These are phyloP conservation scores for Malacoraja senta DNA, from an alignment of 2,797 vertebrate genomes.

Conservation along the genomic window DNA sequence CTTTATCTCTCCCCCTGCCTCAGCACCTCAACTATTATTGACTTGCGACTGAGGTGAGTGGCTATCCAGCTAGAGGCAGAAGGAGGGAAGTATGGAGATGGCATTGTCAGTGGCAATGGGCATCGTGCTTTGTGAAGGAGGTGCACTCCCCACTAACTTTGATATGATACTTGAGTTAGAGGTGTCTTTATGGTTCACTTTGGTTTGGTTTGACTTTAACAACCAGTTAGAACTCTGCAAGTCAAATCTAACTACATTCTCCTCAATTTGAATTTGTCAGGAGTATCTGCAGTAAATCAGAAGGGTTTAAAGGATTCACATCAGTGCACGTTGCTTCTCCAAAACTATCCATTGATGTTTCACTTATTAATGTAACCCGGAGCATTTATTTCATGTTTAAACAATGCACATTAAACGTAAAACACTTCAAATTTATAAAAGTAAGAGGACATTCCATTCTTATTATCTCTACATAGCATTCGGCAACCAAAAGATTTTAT, in stretches of 20 bases:
- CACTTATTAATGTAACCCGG: not conserved
- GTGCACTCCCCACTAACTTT: not conserved
- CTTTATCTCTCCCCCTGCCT: not conserved
- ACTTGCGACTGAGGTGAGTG: not conserved
- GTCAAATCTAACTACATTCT: not conserved
- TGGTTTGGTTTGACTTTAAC: not conserved
- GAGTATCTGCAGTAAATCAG: not conserved
- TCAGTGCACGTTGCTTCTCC: not conserved
- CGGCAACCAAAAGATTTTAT: not conserved
- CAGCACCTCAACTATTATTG: not conserved
- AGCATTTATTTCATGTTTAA: conserved; percentile 20
- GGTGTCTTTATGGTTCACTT: not conserved
- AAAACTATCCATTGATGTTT: not conserved
- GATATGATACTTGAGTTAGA: not conserved
- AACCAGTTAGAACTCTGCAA: not conserved
- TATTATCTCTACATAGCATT: not conserved
- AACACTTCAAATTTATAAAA: not conserved
- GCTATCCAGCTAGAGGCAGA: not conserved
- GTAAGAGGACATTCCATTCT: not conserved
- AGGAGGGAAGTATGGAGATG: not conserved
- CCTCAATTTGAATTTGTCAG: not conserved
- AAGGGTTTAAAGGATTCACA: not conserved
- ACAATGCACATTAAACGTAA: conserved; percentile 1
- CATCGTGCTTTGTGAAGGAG: not conserved
- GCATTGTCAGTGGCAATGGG: not conserved